These are phyloP conservation scores for Cephalopachus bancanus DNA, from an alignment of 2,797 vertebrate species.

Conservation along the genomic window DNA sequence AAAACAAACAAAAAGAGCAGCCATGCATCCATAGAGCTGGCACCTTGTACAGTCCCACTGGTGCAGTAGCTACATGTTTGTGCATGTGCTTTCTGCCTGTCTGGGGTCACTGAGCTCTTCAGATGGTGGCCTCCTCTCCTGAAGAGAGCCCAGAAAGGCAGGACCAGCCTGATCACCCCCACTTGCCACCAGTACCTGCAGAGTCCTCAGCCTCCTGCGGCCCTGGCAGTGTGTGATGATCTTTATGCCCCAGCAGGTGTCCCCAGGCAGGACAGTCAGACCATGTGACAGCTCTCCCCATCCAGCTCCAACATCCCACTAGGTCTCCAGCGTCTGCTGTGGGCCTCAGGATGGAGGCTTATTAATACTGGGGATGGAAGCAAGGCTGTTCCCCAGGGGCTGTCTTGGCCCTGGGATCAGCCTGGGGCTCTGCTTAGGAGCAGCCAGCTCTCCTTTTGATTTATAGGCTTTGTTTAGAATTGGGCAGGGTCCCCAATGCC, in stretches of 20 bases:
- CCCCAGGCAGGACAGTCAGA: background rate
- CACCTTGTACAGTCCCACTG: background rate
- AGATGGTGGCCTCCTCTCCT: background rate
- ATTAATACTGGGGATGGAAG: background rate
- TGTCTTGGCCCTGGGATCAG: background rate
- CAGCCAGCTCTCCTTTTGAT: background rate
- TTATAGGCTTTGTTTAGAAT: background rate
- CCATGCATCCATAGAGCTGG: background rate
- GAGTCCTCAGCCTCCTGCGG: background rate
- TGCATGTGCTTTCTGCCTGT: too few relatives aligned
- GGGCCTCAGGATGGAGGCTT: rapidly evolving
- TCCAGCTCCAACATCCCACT: rapidly evolving
- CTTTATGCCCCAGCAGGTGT: background rate
- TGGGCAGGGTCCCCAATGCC: too few relatives aligned
- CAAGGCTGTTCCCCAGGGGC: background rate
- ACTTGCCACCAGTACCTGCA: background rate
- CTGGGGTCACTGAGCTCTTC: rapidly evolving
- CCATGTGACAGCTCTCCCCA: background rate
- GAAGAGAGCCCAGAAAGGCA: too few relatives aligned
- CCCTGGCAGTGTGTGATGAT: too few relatives aligned
- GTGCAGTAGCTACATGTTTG: rapidly evolving
- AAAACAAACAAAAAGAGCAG: background rate
- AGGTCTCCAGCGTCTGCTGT: background rate
- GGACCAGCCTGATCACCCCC: background rate
- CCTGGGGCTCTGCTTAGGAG: background rate